Base-by-base conservation (phyloP, 1,140 invertebrate species). In the Ditylenchus dipsaci region DNA sequence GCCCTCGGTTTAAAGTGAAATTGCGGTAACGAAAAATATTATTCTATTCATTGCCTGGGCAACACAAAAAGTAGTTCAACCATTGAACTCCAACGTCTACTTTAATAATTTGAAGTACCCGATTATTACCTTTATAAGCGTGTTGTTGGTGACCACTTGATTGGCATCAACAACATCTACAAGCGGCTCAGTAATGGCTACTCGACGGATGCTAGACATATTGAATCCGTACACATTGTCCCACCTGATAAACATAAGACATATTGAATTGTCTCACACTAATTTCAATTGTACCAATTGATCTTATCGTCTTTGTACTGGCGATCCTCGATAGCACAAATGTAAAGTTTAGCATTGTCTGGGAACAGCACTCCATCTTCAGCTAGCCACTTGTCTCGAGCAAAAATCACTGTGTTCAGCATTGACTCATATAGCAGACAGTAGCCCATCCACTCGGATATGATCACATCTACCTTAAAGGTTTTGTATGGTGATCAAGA, bases 221-320 rank as follows among this genome's bases (percentile, higher is more conserved):
- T 99, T 91, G 84, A 99, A 99, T 45, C 96, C 96, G 83, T 99
- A 99, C 0, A 99, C 96, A 87, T 95, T 92, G 78, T 97, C 93
- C 96, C 96, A 99, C 59, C 59, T 61, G 21, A 61, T 13, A 61
- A 53, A 7, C 23, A 53, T 8, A 21, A 7, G n/a, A 21, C 15
- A 21, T 7, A 53, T 13, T 45, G 11, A 45, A 45, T 45, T 45
- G n/a, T 45, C 43, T n/a, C 11, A n/a, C 11, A 45, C 11, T n/a
- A 13, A n/a, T 45, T 11, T 45, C 43, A 17, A 53, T 53, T 21
- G 1, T 83, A 84, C 90, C 95, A 99, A 84, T 98, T 97, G 71
- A 99, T 98, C 84, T 99, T 99, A 79, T 98, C 95, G 84, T 99
- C 95, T 84, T 98, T 98, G 85, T 99, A 99, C 85, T 99, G 95